These are phyloP conservation scores for Xerus rutilus DNA, from an alignment of 2,797 vertebrate genomes.

Conservation along the genomic window DNA sequence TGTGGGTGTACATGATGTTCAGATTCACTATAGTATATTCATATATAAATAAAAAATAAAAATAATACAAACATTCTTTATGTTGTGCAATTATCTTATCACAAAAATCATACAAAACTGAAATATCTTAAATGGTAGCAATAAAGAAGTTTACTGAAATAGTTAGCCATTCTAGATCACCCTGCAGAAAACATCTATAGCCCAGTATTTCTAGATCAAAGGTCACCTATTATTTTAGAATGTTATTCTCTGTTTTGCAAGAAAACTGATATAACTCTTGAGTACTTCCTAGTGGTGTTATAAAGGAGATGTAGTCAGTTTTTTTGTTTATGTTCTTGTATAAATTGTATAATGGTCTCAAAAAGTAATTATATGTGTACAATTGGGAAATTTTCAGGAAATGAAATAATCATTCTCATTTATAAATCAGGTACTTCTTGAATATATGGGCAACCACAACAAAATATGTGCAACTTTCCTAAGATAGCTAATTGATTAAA, in stretches of 20 bases:
- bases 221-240: background rate
- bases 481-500: background rate
- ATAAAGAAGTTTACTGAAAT: background rate
- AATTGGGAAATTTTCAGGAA: background rate
- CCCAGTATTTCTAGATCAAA: background rate
- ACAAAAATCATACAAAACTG: background rate
- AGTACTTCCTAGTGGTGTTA: background rate
- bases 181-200: background rate
- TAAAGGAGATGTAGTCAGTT: background rate
- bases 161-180: background rate
- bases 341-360: background rate
- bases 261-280: background rate
- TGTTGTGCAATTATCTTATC: background rate
- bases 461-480: background rate
- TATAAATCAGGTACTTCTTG: background rate
- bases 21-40: too few species aligned
- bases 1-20: too few species aligned
- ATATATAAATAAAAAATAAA: too few species aligned
- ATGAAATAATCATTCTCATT: background rate
- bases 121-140: background rate
- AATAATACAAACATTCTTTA: background rate
- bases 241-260: background rate
- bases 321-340: background rate
- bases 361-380: background rate
- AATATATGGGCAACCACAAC: background rate